Conservation (phyloP, 2,113 vertebrate species). For the Telmatochromis brachygnathus region DNA sequence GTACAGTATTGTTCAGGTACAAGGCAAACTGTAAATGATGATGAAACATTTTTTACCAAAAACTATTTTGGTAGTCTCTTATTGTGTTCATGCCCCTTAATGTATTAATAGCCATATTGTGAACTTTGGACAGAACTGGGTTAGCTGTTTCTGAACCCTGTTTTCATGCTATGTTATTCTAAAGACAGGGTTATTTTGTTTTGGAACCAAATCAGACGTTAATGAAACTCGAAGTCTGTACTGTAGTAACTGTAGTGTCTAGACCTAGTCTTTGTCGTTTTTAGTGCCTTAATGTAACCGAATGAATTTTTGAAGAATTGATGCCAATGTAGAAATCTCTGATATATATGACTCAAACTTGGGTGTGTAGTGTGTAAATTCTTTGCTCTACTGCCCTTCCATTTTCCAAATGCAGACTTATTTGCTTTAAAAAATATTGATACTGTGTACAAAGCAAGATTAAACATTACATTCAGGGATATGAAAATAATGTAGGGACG, state of each 20-base stretch:
- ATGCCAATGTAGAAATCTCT: neutral
- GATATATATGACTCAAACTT: neutral
- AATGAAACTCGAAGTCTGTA: neutral
- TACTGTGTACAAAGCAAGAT: neutral
- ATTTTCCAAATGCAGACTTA: neutral
- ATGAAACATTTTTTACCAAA: neutral
- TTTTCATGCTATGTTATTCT: neutral
- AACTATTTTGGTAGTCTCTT: neutral
- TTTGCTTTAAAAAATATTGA: neutral
- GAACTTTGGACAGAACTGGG: neutral
- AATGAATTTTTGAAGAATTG: neutral
- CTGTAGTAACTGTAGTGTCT: neutral
- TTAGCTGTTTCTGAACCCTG: neutral
- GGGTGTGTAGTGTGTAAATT: neutral
- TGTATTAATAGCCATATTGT: neutral
- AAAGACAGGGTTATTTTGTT: neutral
- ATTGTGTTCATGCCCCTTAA: neutral
- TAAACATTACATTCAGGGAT: neutral
- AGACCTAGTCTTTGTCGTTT: neutral
- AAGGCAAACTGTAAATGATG: neutral
- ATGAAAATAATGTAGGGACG: neutral
- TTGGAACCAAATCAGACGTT: neutral
- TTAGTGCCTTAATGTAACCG: neutral
- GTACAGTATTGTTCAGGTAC: neutral
- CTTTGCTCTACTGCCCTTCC: neutral